Conservation (phyloP, 2,113 vertebrate species). For the Rallus limicola region DNA sequence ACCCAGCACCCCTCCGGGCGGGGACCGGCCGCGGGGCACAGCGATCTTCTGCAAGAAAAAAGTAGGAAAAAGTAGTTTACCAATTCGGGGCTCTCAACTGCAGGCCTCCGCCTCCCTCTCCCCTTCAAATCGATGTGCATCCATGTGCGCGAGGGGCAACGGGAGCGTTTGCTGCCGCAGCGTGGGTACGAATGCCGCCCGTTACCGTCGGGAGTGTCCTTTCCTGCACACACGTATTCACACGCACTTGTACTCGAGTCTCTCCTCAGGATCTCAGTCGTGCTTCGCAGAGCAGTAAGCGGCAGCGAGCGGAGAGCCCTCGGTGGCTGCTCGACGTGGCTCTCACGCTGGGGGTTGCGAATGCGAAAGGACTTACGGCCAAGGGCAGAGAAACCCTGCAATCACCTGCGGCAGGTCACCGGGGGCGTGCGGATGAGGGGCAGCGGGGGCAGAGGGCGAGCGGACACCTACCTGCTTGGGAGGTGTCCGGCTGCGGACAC, state of each 20-base stretch:
- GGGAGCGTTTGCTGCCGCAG: neutral
- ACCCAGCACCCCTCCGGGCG: neutral
- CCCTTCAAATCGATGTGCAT: neutral
- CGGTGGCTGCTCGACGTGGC: neutral
- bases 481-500: neutral
- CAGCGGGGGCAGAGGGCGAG: neutral
- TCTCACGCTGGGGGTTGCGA: neutral
- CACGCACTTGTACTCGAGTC: fast-evolving
- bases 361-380: too few relatives aligned
- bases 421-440: too few relatives aligned
- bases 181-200: neutral
- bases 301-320: neutral
- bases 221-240: neutral
- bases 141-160: neutral
- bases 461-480: neutral
- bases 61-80: neutral
- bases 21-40: too few relatives aligned
- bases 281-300: neutral
- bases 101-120: neutral
- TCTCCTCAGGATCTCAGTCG: neutral
- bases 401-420: neutral
- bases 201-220: neutral
- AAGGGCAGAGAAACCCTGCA: neutral
- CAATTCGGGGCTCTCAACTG: neutral
- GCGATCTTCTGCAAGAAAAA: neutral